phyloP scores from a whole-genome alignment of 2,113 vertebrate genomes.

The Xerus inauris region DNA sequence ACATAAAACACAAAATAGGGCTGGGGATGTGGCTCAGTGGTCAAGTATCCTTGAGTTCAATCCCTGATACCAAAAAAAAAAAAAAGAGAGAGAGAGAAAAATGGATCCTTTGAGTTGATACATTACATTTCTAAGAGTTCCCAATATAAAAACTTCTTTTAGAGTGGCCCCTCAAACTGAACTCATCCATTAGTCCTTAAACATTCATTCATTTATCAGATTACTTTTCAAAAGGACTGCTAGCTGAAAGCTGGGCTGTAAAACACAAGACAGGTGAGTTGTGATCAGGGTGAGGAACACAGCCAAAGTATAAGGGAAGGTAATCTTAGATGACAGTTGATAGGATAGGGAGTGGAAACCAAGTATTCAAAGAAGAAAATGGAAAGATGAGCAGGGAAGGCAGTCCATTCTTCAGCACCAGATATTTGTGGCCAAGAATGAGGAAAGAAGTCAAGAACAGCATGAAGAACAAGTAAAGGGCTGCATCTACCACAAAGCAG shows the following conservation, averaged over 20 bases:
- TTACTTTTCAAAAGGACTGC: background rate
- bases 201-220: background rate
- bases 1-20: too few relatives aligned
- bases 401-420: background rate
- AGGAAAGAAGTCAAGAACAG: background rate
- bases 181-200: background rate
- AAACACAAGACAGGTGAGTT: slow-evolving; percentile 28
- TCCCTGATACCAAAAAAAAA: too few relatives aligned
- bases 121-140: background rate
- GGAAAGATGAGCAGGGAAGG: background rate
- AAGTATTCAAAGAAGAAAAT: background rate
- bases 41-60: too few relatives aligned
- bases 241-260: background rate
- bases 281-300: background rate
- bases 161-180: slow-evolving; percentile 2
- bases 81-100: too few relatives aligned
- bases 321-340: background rate
- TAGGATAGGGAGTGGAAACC: background rate
- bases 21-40: too few relatives aligned
- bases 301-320: background rate
- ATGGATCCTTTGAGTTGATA: slow-evolving; percentile 8
- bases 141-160: background rate
- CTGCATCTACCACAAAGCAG: background rate
- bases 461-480: background rate
- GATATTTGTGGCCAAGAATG: slow-evolving; percentile 1